Percentiles rank a stretch among this genome's conserved stretches.
These are phyloP conservation scores for Philopedon plagiatum DNA, from an alignment of 2,888 invertebrate species.

Conservation along the genomic window DNA sequence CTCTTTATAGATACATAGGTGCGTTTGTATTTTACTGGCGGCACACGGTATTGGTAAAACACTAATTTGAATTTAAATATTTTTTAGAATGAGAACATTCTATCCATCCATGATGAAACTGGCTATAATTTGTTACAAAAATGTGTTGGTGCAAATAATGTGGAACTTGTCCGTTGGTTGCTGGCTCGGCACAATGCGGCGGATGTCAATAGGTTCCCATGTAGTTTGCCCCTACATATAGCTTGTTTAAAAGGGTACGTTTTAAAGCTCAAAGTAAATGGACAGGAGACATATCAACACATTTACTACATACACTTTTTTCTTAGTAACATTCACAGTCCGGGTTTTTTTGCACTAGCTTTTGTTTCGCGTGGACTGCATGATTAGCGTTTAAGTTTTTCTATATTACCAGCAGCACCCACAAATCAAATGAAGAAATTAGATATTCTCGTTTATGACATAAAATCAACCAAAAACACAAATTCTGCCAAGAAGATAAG, in stretches of 20 bases:
- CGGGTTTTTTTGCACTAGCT: background rate
- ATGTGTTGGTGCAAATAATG: conserved; percentile 80
- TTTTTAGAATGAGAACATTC: conserved; percentile 77
- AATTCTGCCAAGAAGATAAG: no score
- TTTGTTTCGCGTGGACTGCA: no score
- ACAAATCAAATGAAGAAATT: no score
- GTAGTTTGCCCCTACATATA: conserved; percentile 82
- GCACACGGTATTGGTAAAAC: no score
- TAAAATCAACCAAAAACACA: no score
- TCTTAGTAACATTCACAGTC: background rate
- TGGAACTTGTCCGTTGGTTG: conserved; percentile 79
- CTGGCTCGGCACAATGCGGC: conserved; percentile 74
- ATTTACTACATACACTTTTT: background rate
- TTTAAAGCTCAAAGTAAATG: conserved; percentile 16
- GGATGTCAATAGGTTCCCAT: conserved; percentile 80
- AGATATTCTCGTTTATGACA: no score
- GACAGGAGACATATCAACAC: background rate
- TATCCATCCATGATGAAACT: conserved; percentile 77
- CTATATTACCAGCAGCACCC: no score
- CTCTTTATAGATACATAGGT: no score
- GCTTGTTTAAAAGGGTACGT: conserved; percentile 78
- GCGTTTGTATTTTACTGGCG: no score
- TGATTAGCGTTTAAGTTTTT: no score
- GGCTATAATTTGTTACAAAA: conserved; percentile 82
- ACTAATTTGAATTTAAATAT: background rate